Evolutionary conservation across 2,113 vertebrate genomes (phyloP).

Genomic region (Notiomystis cincta): DNA sequence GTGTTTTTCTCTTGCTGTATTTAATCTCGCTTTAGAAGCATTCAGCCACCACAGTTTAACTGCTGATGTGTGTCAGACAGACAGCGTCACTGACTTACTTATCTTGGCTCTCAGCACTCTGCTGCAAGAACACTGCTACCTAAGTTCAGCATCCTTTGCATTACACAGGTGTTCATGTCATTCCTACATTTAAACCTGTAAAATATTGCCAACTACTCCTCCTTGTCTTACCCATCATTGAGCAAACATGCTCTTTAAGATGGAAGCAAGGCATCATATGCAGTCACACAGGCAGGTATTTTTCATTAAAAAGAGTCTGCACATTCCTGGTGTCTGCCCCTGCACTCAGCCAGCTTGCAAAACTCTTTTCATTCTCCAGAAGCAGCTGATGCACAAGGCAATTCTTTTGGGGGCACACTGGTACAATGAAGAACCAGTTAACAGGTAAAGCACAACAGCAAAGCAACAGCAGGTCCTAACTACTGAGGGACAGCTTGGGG

Average conservation of each 20-base stretch:
- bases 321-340: neutral
- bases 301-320: neutral
- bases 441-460: neutral
- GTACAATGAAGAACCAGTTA: neutral
- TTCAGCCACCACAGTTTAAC: neutral
- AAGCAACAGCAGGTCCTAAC: neutral
- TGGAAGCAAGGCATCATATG: neutral
- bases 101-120: neutral
- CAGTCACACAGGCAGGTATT: neutral
- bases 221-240: neutral
- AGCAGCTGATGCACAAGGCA: neutral
- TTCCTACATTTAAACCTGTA: neutral
- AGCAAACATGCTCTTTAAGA: neutral
- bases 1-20: neutral
- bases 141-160: neutral
- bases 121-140: neutral
- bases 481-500: accelerated
- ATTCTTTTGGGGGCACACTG: neutral
- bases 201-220: neutral
- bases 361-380: neutral
- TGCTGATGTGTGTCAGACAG: neutral
- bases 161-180: neutral
- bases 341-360: neutral
- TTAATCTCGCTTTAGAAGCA: neutral
- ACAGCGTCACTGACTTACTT: neutral